Percentiles rank a stretch among this genome's conserved stretches.
These are phyloP conservation scores for Drosophila funebris DNA, from an alignment of 1,140 invertebrate species.

Conservation along the genomic window DNA sequence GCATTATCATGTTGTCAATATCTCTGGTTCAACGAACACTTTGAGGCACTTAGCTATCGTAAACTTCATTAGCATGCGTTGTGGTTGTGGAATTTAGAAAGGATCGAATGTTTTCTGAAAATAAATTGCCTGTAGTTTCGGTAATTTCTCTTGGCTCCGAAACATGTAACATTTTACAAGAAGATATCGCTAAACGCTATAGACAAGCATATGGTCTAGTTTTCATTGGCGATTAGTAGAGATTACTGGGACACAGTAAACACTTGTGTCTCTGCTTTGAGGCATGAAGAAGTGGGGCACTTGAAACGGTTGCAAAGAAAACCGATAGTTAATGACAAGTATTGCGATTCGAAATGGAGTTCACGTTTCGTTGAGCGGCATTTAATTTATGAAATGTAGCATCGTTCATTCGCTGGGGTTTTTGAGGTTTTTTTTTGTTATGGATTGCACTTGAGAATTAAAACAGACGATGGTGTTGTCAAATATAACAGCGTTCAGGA, in stretches of 20 bases:
- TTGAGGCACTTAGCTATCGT: constrained; percentile 53
- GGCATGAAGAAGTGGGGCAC: constrained; percentile 25
- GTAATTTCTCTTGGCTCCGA: constrained; percentile 42
- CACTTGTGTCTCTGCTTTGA: constrained; percentile 49
- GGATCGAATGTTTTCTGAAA: neutral
- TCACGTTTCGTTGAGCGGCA: constrained; percentile 51
- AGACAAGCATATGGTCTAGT: constrained; percentile 23
- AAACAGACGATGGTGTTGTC: constrained; percentile 50
- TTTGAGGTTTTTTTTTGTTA: constrained; percentile 45
- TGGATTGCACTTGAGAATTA: constrained; percentile 71
- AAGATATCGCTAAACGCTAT: constrained; percentile 47
- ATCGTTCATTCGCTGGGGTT: neutral
- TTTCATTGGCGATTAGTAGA: constrained; percentile 73
- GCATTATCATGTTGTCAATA: constrained; percentile 56
- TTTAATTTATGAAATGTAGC: constrained; percentile 46
- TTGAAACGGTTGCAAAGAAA: constrained; percentile 55
- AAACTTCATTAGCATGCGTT: constrained; percentile 26
- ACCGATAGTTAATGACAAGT: constrained; percentile 38
- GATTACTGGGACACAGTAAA: constrained; percentile 71
- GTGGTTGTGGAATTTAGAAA: neutral
- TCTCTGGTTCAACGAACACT: constrained; percentile 43
- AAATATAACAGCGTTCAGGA: constrained; percentile 68
- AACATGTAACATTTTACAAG: constrained; percentile 28
- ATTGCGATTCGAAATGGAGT: constrained; percentile 42
- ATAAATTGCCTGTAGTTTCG: neutral